Evolutionary conservation across 2,113 vertebrate genomes (phyloP).

Genomic region (Rynchops niger): DNA sequence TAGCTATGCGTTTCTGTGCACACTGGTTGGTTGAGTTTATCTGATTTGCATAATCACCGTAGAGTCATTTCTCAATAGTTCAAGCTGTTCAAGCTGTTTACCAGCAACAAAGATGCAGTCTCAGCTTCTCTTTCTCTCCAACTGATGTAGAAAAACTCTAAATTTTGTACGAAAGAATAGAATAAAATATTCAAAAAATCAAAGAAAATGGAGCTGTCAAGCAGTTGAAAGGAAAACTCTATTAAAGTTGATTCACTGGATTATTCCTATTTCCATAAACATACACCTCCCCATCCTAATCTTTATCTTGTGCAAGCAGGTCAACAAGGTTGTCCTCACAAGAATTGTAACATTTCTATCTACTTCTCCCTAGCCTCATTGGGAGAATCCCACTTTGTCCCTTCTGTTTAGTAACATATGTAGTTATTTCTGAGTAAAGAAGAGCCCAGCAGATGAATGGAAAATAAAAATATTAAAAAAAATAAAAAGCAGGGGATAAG

Average conservation of each 20-base stretch:
- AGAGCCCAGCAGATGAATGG: neutral
- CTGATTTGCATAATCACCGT: conserved; percentile 65
- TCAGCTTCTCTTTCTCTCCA: conserved; percentile 55
- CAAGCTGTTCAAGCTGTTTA: conserved; percentile 48
- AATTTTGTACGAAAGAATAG: conserved; percentile 34
- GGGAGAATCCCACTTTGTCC: neutral
- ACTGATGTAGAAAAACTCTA: conserved; percentile 21
- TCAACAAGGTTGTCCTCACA: conserved; percentile 24
- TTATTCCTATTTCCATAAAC: conserved; percentile 32
- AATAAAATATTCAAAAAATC: conserved; percentile 49
- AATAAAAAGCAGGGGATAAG: neutral
- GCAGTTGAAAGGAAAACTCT: neutral
- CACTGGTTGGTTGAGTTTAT: conserved; percentile 51
- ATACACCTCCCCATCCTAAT: neutral
- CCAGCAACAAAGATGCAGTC: conserved; percentile 63
- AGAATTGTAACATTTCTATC: neutral
- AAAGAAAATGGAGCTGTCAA: conserved; percentile 43
- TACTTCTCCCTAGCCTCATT: neutral
- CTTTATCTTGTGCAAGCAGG: conserved; percentile 52
- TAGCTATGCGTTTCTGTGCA: conserved; percentile 16
- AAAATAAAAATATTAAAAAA: neutral
- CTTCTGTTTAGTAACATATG: neutral
- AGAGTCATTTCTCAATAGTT: conserved; percentile 51
- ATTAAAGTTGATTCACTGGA: conserved; percentile 34
- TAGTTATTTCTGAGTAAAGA: neutral